A percentile compares a stretch with the other conserved stretches of the same genome.
These are phyloP conservation scores for Sebastes vulpes DNA, from an alignment of 2,797 vertebrate genomes.

Conservation along the genomic window DNA sequence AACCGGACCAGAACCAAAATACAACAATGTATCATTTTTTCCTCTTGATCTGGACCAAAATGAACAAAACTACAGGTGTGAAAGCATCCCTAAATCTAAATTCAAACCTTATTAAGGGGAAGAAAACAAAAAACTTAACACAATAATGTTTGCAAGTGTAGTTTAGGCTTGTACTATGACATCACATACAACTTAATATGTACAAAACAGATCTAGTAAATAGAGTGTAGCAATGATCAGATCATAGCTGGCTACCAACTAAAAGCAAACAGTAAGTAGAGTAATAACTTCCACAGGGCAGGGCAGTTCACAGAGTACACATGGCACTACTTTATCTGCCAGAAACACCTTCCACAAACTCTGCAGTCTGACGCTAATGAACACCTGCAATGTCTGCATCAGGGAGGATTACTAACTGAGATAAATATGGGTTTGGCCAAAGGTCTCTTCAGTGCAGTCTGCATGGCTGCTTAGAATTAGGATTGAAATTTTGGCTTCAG, in stretches of 20 bases:
- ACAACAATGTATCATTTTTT: background rate
- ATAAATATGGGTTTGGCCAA: conserved; percentile 3
- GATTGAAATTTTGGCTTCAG: background rate
- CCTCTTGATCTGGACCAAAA: background rate
- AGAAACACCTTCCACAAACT: conserved; percentile 61
- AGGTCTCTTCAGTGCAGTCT: background rate
- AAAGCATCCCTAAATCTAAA: background rate
- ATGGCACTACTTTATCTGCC: conserved; percentile 30
- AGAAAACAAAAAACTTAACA: background rate
- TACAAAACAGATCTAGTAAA: background rate
- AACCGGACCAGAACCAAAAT: background rate
- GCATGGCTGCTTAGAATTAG: background rate
- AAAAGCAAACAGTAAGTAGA: conserved; percentile 6
- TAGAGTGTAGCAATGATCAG: background rate
- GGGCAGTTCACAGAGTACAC: conserved; percentile 28
- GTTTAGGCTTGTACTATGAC: background rate
- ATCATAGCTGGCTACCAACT: background rate
- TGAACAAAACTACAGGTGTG: background rate
- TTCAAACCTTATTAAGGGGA: background rate
- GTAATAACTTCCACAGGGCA: conserved; percentile 13
- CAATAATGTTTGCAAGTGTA: background rate
- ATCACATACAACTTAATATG: background rate
- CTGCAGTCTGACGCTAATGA: conserved; percentile 11
- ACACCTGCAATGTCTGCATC: conserved; percentile 10
- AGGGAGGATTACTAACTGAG: conserved; percentile 15